Conservation (phyloP, 2,888 invertebrate species). For the Escarpia spicata region DNA sequence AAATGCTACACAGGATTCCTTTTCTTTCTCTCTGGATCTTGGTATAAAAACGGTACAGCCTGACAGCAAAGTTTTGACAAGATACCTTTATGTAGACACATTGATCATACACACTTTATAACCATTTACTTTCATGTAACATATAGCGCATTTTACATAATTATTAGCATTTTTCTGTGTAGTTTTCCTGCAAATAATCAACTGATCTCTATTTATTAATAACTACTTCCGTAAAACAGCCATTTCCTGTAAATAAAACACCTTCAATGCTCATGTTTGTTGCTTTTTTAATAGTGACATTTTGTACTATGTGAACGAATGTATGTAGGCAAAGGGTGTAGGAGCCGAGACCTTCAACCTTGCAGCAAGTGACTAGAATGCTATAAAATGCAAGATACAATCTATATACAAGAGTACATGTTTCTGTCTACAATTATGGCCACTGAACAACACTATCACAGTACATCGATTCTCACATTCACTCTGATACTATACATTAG, state of each 20-base stretch:
- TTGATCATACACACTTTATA: not conserved
- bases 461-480: not conserved
- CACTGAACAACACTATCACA: not conserved
- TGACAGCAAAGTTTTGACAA: not conserved
- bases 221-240: not conserved
- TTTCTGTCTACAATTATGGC: not conserved
- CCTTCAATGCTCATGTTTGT: not conserved
- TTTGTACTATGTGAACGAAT: not conserved
- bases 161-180: not conserved
- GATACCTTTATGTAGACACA: not conserved
- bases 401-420: not conserved
- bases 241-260: conserved; percentile 12
- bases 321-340: not conserved
- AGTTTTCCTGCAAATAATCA: not conserved
- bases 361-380: not conserved
- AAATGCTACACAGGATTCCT: too few species aligned
- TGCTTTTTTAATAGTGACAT: not conserved
- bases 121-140: not conserved
- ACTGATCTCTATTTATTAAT: not conserved
- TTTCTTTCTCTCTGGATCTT: not conserved
- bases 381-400: not conserved
- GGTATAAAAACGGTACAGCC: not conserved
- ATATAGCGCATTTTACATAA: not conserved
- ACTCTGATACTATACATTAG: not conserved
- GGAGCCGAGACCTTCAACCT: not conserved